Conservation (phyloP, 2,113 vertebrate genomes). For the Perca schrenkii region DNA sequence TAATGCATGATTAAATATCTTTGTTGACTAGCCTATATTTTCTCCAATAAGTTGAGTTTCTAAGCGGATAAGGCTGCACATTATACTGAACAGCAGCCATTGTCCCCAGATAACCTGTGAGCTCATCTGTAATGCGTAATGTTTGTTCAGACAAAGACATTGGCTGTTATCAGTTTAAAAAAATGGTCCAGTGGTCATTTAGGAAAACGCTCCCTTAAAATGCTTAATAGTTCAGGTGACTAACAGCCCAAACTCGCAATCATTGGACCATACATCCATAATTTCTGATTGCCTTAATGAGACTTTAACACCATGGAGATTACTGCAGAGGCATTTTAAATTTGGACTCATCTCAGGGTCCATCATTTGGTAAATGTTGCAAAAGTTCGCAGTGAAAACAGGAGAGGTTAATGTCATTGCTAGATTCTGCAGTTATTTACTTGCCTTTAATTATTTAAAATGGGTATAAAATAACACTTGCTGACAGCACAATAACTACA, state of each 20-base stretch:
- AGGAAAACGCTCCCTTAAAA: constrained; percentile 60
- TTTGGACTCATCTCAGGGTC: constrained; percentile 54
- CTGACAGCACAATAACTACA: constrained; percentile 43
- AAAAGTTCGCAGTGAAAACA: constrained; percentile 42
- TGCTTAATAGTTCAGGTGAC: constrained; percentile 65
- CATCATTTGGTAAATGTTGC: constrained; percentile 48
- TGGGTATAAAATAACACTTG: constrained; percentile 2
- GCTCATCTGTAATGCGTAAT: constrained; percentile 39
- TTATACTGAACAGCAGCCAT: constrained; percentile 4
- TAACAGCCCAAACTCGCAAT: constrained; percentile 54
- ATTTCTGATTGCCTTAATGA: constrained; percentile 66
- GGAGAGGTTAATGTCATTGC: constrained; percentile 42
- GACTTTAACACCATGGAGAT: constrained; percentile 55
- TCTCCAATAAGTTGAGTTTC: background rate
- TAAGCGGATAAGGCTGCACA: constrained; percentile 6
- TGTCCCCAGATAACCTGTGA: constrained; percentile 50
- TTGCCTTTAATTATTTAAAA: constrained; percentile 43
- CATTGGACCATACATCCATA: constrained; percentile 60
- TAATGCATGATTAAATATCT: constrained; percentile 30
- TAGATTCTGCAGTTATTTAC: constrained; percentile 43
- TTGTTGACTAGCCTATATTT: constrained; percentile 7
- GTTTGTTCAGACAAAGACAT: constrained; percentile 40
- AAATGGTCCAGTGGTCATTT: constrained; percentile 69
- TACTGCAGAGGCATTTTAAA: constrained; percentile 51
- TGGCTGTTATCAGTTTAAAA: constrained; percentile 62